Base-by-base conservation (phyloP, 2,797 vertebrate genomes). In the Hipposideros larvatus region DNA sequence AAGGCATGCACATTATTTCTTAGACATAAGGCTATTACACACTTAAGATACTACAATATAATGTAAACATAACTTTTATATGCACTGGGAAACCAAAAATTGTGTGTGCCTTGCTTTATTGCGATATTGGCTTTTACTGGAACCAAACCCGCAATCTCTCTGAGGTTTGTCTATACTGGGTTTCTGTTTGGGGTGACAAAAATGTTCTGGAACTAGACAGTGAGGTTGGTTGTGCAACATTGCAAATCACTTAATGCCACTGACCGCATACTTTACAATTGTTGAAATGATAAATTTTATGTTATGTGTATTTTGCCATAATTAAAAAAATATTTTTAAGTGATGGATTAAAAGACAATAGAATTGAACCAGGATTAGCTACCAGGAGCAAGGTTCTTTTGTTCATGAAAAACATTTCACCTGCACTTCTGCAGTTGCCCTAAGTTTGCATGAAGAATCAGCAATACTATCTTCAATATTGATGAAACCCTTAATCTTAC, bases 401-500 rank as follows among this genome's bases (percentile, higher is more conserved):
- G 19, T 73, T 92, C 37, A 74, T n/a, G 21, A 68, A 77, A 91
- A 90, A 21, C 37, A 97, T 65, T 90, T 22, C 34, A 28, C 70
- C 22, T 68, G 16, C 22, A 66, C 7, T 95, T 46, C 48, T 88
- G 16, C 11, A 43, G 1, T 57, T 78, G 24, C 7, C 41, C 15
- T n/a, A 57, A 82, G 26, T 74, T 55, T 91, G n/a, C 14, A 41
- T 24, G 21, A 37, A 91, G 63, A 88, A 86, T 57, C 22, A 61
- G 34, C 71, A 22, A 88, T 65, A 41, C 9, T 48, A 11, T 65
- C 74, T 59, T 4, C 28, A 95, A 4, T 41, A 19, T 28, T 77
- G 7, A 77, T 59, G 41, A 93, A 87, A 46, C 8, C 2, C 22
- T 74, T 66, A 13, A 13, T 31, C 26, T 51, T 73, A 71, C 75